These are phyloP conservation scores for Cossypha dichroa DNA, from an alignment of 2,797 vertebrate genomes.

Conservation along the genomic window DNA sequence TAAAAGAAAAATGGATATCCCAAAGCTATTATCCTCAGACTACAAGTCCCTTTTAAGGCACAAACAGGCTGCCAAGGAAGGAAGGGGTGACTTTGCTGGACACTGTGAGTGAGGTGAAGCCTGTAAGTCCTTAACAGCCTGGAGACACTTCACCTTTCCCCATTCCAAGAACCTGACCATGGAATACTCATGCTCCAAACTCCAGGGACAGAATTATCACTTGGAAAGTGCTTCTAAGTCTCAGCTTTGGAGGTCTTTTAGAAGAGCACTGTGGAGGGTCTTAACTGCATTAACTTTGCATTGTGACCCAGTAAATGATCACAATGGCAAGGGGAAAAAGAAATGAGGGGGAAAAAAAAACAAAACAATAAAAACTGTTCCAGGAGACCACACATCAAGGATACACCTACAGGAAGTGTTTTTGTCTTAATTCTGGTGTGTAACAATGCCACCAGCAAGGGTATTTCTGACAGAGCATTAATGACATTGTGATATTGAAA, in stretches of 20 bases:
- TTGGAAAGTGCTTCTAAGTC: neutral
- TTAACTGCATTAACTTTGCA: neutral
- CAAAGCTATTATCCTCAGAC: neutral
- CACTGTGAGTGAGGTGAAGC: neutral
- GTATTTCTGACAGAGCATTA: neutral
- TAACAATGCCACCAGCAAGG: neutral
- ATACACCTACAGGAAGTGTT: neutral
- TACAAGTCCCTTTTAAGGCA: neutral
- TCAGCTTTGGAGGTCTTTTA: neutral
- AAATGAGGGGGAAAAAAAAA: neutral
- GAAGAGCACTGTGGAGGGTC: rapidly evolving
- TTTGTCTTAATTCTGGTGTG: neutral
- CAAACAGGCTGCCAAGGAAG: neutral
- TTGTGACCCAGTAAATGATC: neutral
- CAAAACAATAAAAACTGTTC: neutral
- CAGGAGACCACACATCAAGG: neutral
- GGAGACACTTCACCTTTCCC: neutral
- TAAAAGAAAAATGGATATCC: neutral
- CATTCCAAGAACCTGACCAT: neutral
- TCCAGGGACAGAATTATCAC: neutral
- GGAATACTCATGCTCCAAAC: neutral
- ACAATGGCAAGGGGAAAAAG: rapidly evolving
- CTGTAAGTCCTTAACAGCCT: neutral
- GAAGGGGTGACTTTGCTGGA: rapidly evolving
- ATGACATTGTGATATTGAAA: neutral